Conservation (phyloP, 2,113 vertebrate species). For the Sclerurus mexicanus region DNA sequence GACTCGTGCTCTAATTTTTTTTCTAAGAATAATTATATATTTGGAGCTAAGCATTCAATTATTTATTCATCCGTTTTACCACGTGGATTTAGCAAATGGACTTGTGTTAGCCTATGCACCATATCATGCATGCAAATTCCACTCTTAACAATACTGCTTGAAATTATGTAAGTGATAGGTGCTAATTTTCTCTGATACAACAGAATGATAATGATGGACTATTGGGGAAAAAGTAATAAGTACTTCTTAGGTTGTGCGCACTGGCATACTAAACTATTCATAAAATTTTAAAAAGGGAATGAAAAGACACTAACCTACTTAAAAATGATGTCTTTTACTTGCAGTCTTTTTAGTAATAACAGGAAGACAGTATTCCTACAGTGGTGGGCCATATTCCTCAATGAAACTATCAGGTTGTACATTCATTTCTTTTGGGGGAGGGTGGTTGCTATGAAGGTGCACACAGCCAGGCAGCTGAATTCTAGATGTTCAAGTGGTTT, state of each 20-base stretch:
- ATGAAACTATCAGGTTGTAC: neutral
- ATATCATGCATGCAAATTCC: slow-evolving; percentile 58
- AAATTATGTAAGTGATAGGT: slow-evolving; percentile 64
- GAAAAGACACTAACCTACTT: slow-evolving; percentile 1
- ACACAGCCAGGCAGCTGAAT: neutral
- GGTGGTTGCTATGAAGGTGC: neutral
- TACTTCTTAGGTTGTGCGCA: slow-evolving; percentile 42
- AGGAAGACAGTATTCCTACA: neutral
- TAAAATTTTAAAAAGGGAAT: neutral
- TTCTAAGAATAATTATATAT: slow-evolving; percentile 50
- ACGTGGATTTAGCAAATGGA: slow-evolving; percentile 46
- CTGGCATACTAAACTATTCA: slow-evolving; percentile 42
- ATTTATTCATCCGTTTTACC: slow-evolving; percentile 57
- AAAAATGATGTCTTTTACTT: neutral
- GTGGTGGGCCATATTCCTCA: neutral
- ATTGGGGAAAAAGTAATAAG: slow-evolving; percentile 46
- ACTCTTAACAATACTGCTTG: slow-evolving; percentile 43
- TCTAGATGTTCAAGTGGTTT: neutral
- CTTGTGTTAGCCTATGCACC: slow-evolving; percentile 44
- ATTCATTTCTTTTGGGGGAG: neutral
- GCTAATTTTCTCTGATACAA: slow-evolving; percentile 63
- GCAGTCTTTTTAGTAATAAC: neutral
- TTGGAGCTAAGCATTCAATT: slow-evolving; percentile 51
- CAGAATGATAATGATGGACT: slow-evolving; percentile 58
- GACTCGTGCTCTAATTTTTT: slow-evolving; percentile 22